Base-by-base conservation (phyloP, 2,888 invertebrate genomes). In the Isoperla grammatica region DNA sequence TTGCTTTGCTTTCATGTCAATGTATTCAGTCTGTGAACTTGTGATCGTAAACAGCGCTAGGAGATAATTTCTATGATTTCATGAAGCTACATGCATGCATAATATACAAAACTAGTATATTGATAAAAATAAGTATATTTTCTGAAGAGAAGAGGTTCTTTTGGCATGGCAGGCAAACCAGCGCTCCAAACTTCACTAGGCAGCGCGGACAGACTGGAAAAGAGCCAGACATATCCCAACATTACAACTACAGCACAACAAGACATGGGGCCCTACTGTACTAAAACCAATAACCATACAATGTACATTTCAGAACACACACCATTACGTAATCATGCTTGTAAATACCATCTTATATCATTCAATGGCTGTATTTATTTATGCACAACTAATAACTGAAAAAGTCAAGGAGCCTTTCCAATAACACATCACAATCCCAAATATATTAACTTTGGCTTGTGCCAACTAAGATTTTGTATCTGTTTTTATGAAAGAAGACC, bases 201-300 rank as follows among this genome's bases (percentile, higher is more conserved):
- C 70, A 23, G 69, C 69, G 55, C 70, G 68, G 56, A 71, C 69
- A 53, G 70, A 70, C 71, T 71, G 70, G 66, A 71, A 71, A 55
- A 63, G 65, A 59, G 37, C 11, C 39, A 39, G 39, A 49, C 13
- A 57, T 35, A n/a, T 35, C 12, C 40, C 43, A 54, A 54, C 22
- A 19, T 35, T 54, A 54, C 40, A 42, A 54, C 54, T 17, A 13
- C 49, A 49, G 13, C 15, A 17, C 23, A 23, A 20, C 49, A 49
- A 37, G 37, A 29, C 8, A 29, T 29, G 29, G 29, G 29, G 29
- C 4, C n/a, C n/a, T 29, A 29, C 29, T 29, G 29, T 29, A 29
- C 8, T 6, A 4, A 53, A 13, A 53, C n/a, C n/a, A 53, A 53
- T 19, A 13, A 13, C 35, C 11, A n/a, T 9, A 50, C 49, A 50